These are phyloP conservation scores for Vireo griseus DNA, from an alignment of 2,797 vertebrate genomes.

Conservation along the genomic window DNA sequence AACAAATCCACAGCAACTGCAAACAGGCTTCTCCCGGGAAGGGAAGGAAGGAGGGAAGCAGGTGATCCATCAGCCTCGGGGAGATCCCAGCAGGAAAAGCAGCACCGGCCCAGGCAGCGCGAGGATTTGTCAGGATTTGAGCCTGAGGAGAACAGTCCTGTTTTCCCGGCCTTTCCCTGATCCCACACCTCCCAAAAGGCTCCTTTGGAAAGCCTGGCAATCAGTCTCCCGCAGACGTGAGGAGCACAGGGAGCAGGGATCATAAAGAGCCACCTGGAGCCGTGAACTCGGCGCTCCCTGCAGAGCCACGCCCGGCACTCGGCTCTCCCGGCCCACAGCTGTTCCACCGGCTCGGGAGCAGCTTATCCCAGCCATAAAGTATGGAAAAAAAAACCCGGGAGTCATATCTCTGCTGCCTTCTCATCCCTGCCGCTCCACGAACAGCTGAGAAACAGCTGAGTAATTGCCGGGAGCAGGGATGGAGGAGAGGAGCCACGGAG, in stretches of 20 bases:
- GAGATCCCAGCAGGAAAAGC: background rate
- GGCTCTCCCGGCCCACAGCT: background rate
- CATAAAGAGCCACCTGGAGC: background rate
- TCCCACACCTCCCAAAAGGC: background rate
- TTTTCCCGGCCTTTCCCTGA: background rate
- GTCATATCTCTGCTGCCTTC: background rate
- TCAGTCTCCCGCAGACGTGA: fast-evolving
- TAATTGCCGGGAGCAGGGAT: background rate
- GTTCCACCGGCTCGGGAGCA: background rate
- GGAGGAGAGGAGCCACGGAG: background rate
- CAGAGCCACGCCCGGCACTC: background rate
- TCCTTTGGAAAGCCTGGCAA: background rate
- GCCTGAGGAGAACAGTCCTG: background rate
- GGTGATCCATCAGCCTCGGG: background rate
- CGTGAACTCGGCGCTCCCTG: background rate
- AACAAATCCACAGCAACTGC: background rate
- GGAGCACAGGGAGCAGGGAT: background rate
- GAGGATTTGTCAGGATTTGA: background rate
- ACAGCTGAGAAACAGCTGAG: slow-evolving; percentile 67
- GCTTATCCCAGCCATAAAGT: background rate
- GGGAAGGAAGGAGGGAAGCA: background rate
- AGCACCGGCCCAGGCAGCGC: fast-evolving
- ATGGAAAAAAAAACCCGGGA: background rate
- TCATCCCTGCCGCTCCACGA: background rate
- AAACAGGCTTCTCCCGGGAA: background rate